Evolutionary conservation across 2,888 invertebrate genomes (phyloP), one percentile per base, ranked within the genome.

Genomic region (Ichneumoninae sp.): DNA sequence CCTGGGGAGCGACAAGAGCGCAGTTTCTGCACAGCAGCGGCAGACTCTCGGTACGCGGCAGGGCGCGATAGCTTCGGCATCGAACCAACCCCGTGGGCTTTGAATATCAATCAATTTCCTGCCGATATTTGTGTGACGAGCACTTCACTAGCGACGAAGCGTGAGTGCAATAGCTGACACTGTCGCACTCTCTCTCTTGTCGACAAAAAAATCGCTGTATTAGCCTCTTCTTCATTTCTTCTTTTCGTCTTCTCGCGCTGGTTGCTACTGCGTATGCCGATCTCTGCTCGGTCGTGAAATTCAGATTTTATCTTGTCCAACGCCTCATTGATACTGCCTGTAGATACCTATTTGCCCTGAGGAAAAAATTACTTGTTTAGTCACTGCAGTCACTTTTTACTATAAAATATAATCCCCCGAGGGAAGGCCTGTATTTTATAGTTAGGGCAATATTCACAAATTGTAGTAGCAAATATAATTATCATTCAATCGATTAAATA

Each of bases 21-120:
- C 22, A 50, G 66, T 47, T 66, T 66, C 33, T 50, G 50, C 22
- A 33, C 47, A 50, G 50, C 30, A 63, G 63, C 36, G 26, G 57
- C 73, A 16, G 47, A 22, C 16, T 66, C 70, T 75, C 52, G 40
- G 30, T 33, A 52, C 33, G 52, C 70, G 70, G 44, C 26, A 65
- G 30, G 47, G 68, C 73, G 68, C 77, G 65, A 30, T 36, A 52
- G 54, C 76, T 50, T 33, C 71, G 33, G 63, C 36, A 60, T 73
- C 71, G 69, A 77, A 73, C 80, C 89, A 90, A 88, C 88, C 90
- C 90, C 89, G 89, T 91, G 89, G 89, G 91, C 91, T 91, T 90
- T 92, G 91, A 92, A 92, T 92, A 91, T 92, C 92, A 91, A 92
- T 90, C 92, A 92, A 92, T 92, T 92, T 92, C 91, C 91, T 92